These are phyloP conservation scores for Olivierus martensii DNA, from an alignment of 1,140 invertebrate genomes.

Conservation along the genomic window DNA sequence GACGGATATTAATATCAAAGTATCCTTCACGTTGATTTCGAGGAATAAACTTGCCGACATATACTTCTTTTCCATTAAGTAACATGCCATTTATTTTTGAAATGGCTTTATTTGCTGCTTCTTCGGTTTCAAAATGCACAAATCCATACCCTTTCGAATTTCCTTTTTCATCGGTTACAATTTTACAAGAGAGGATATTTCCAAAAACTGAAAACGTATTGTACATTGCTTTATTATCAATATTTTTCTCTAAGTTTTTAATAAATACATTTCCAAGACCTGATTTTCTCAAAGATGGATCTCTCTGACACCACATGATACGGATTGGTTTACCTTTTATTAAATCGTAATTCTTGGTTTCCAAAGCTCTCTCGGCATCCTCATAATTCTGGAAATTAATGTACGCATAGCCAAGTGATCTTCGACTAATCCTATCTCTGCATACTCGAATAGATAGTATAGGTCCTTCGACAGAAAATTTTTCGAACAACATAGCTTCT, in stretches of 20 bases:
- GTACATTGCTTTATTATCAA: constrained; percentile 99
- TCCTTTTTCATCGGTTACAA: constrained; percentile 89
- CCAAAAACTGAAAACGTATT: constrained; percentile 99
- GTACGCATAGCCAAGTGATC: constrained; percentile 95
- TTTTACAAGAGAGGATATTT: constrained; percentile 81
- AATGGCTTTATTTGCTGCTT: constrained; percentile 83
- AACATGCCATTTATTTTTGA: constrained; percentile 79
- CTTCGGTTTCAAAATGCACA: constrained; percentile 99
- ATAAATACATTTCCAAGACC: constrained; percentile 89
- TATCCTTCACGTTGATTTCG: constrained; percentile 90
- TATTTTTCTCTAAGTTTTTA: constrained; percentile 93
- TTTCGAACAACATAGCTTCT: constrained; percentile 96
- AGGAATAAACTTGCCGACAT: constrained; percentile 95
- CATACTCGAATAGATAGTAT: constrained; percentile 96
- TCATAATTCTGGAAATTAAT: constrained; percentile 98
- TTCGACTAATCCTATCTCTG: constrained; percentile 85
- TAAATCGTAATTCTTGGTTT: constrained; percentile 98
- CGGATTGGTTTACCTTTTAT: constrained; percentile 92
- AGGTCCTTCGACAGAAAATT: constrained; percentile 92
- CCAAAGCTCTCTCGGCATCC: constrained; percentile 93
- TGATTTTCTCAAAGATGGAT: constrained; percentile 82
- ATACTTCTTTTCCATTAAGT: constrained; percentile 71
- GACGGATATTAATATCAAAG: constrained; percentile 89
- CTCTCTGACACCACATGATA: constrained; percentile 98
- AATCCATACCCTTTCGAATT: constrained; percentile 97